phyloP scores from a whole-genome alignment of 2,113 vertebrate genomes.

The Oxyura jamaicensis region DNA sequence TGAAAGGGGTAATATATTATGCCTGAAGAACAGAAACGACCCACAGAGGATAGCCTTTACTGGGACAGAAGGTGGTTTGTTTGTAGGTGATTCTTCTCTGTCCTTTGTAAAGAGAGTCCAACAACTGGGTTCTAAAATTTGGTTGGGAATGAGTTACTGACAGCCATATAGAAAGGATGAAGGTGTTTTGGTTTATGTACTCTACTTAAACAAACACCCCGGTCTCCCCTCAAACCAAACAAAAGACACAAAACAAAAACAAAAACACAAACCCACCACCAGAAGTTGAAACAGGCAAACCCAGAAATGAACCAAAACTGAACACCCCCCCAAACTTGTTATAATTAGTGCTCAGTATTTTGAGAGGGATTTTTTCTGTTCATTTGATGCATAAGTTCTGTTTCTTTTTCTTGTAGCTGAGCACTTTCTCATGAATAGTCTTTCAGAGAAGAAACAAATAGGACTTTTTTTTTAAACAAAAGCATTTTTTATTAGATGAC shows the following conservation, averaged over 20 bases:
- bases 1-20: neutral
- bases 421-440: neutral
- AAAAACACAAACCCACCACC: neutral
- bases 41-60: neutral
- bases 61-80: neutral
- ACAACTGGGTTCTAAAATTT: neutral
- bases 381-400: neutral
- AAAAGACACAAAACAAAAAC: neutral
- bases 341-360: neutral
- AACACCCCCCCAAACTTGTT: neutral
- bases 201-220: neutral
- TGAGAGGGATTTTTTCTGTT: neutral
- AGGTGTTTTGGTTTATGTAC: neutral
- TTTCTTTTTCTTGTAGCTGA: neutral
- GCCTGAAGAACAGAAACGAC: neutral
- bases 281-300: neutral
- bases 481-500: neutral
- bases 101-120: neutral
- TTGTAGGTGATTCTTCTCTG: neutral
- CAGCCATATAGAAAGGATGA: neutral
- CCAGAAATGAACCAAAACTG: neutral
- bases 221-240: neutral
- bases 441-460: neutral
- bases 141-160: neutral
- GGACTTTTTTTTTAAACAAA: fast-evolving